Percentiles rank a stretch among this genome's conserved stretches.
These are phyloP conservation scores for Lutra lutra DNA, from an alignment of 2,797 vertebrate species.

Conservation along the genomic window DNA sequence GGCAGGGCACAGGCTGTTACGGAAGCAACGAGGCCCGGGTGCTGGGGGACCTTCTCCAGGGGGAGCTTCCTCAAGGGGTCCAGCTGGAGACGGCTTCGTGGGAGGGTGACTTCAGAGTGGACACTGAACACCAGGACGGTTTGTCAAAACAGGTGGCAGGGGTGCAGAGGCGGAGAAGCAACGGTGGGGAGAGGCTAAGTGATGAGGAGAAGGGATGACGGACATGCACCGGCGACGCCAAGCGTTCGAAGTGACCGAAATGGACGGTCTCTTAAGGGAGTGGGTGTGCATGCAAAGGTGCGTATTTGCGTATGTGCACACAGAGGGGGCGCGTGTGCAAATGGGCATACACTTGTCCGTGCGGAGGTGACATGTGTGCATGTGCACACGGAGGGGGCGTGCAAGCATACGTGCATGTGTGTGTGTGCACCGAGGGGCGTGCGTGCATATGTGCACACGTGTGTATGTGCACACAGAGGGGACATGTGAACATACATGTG, in stretches of 20 bases:
- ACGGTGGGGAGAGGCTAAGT: not conserved
- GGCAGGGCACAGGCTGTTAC: not conserved
- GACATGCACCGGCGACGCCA: rapidly evolving
- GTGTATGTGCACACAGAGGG: too few species aligned
- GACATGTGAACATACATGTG: too few species aligned
- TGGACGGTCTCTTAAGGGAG: not conserved
- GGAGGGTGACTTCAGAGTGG: not conserved
- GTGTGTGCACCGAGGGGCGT: too few species aligned
- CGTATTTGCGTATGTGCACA: not conserved
- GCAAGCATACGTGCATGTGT: rapidly evolving
- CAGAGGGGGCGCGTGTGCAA: too few species aligned
- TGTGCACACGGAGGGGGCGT: too few species aligned
- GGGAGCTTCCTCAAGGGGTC: not conserved
- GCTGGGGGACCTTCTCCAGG: not conserved
- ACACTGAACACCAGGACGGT: not conserved
- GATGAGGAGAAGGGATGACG: not conserved
- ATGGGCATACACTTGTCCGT: too few species aligned
- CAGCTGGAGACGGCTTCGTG: not conserved
- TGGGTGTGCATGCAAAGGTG: rapidly evolving
- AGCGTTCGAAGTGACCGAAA: not conserved
- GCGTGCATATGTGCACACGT: too few species aligned
- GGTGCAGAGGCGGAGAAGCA: not conserved
- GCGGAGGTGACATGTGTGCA: too few species aligned
- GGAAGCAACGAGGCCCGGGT: not conserved
- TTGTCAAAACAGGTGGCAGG: not conserved